These are phyloP conservation scores for Ctena decussata DNA, from an alignment of 2,888 invertebrate species.

Conservation along the genomic window DNA sequence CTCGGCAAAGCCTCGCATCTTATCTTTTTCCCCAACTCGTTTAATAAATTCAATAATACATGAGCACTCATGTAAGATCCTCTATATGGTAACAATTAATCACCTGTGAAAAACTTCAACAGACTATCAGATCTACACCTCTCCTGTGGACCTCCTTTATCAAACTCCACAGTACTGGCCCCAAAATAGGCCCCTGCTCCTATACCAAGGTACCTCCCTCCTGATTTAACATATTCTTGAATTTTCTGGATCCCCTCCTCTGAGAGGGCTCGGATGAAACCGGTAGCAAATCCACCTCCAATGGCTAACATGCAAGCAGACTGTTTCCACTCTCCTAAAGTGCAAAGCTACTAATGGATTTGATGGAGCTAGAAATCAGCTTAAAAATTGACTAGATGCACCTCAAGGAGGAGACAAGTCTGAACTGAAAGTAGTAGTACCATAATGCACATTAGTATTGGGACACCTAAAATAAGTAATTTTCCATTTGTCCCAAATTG, in stretches of 20 bases:
- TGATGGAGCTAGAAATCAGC: too few relatives aligned
- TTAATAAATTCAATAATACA: too few relatives aligned
- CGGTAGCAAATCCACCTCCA: conserved; percentile 85
- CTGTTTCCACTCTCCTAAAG: conserved; percentile 56
- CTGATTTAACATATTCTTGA: conserved; percentile 75
- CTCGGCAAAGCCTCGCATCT: too few relatives aligned
- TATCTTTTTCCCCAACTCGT: too few relatives aligned
- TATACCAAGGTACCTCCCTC: conserved; percentile 83
- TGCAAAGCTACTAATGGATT: neutral
- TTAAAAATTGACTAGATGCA: too few relatives aligned
- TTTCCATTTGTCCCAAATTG: too few relatives aligned
- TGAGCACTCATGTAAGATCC: too few relatives aligned
- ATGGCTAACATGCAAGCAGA: conserved; percentile 67
- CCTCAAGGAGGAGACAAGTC: too few relatives aligned
- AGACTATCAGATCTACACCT: conserved; percentile 60
- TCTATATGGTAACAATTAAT: too few relatives aligned
- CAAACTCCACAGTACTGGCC: conserved; percentile 82
- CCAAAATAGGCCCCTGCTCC: conserved; percentile 85
- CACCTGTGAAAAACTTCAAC: conserved; percentile 83
- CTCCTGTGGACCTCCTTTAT: conserved; percentile 80
- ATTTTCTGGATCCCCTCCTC: conserved; percentile 71
- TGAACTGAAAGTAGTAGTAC: too few relatives aligned
- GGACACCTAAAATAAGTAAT: too few relatives aligned
- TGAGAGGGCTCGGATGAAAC: conserved; percentile 77
- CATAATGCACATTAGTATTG: too few relatives aligned